Evolutionary conservation across 2,113 vertebrate genomes (phyloP), one percentile per base, ranked within the genome.

Genomic region (Promerops cafer): DNA sequence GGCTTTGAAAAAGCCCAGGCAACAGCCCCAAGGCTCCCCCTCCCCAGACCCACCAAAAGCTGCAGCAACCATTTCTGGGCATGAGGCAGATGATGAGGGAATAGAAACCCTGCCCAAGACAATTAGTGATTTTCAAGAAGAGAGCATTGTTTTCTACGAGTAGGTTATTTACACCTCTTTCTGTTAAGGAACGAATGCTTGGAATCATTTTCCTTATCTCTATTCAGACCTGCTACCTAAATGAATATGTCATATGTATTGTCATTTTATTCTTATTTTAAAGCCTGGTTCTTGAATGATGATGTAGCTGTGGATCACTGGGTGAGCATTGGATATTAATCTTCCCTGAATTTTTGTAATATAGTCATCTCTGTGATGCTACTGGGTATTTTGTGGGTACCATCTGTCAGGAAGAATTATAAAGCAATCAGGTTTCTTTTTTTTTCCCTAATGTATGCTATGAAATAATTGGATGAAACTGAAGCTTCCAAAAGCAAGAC

Each of bases 11-110:
- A 20, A 35, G 13, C 26, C 21, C 0, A 0, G 26, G 12, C 10
- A 44, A 4, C 9, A 50, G 30, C 26, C 31, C 26, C 37, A 52
- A 26, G 37, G 45, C n/a, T 40, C 6, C 13, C 4, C 2, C 10
- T 35, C 13, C 26, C 37, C 0, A 0, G 16, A 26, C 16, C 26
- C 10, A 5, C 26, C 2, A 1, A 44, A 35, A 44, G 20, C 13
- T 35, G 16, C 31, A 44, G 6, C 37, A 30, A 7, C 20, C 56
- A 44, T 21, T 44, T 35, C 47, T 71, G 45, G 45, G 37, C 45
- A 35, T 24, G 42, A 35, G 45, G 44, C 54, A 83, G 37, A 27
- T 0, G 1, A 50, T 19, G 24, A 42, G 31, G 39, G 26, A 31
- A 44, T 30, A 50, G 37, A 52, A 71, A 52, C 16, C 9, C 16